These are phyloP conservation scores for Heliconius ismenius DNA, from an alignment of 2,888 invertebrate genomes.

Conservation along the genomic window DNA sequence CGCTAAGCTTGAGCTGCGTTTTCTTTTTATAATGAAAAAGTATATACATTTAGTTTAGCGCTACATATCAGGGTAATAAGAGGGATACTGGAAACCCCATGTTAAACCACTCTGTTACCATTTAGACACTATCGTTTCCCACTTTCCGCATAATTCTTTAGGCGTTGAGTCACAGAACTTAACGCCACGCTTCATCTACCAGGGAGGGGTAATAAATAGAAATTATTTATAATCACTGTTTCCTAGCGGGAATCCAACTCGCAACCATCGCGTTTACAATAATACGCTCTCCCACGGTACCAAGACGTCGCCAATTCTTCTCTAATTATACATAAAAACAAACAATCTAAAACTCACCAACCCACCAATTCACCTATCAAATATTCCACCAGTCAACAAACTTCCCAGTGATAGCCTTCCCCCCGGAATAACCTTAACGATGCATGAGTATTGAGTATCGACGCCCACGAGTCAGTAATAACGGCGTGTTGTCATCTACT, in stretches of 20 bases:
- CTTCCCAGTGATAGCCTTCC: slow-evolving; percentile 2
- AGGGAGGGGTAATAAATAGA: neutral
- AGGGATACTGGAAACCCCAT: neutral
- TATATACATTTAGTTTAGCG: neutral
- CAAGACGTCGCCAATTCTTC: neutral
- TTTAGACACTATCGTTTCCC: too few species aligned
- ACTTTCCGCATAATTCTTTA: too few species aligned
- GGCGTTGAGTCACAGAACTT: too few species aligned
- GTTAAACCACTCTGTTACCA: neutral
- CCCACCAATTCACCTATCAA: neutral
- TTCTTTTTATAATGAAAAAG: neutral
- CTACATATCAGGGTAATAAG: neutral
- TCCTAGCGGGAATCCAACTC: too few species aligned
- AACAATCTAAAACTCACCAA: neutral
- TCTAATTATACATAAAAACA: neutral
- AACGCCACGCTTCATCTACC: neutral
- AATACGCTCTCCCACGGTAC: neutral
- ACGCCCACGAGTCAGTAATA: slow-evolving; percentile 26
- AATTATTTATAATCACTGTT: too few species aligned
- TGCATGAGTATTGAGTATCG: slow-evolving; percentile 24
- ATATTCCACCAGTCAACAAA: neutral
- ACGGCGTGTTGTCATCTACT: slow-evolving; percentile 37
- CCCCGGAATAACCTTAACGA: slow-evolving; percentile 18
- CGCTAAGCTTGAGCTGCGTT: slow-evolving; percentile 29
- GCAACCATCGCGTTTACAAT: neutral